These are phyloP conservation scores for Araneus ventricosus DNA, from an alignment of 1,140 invertebrate genomes.

Conservation along the genomic window DNA sequence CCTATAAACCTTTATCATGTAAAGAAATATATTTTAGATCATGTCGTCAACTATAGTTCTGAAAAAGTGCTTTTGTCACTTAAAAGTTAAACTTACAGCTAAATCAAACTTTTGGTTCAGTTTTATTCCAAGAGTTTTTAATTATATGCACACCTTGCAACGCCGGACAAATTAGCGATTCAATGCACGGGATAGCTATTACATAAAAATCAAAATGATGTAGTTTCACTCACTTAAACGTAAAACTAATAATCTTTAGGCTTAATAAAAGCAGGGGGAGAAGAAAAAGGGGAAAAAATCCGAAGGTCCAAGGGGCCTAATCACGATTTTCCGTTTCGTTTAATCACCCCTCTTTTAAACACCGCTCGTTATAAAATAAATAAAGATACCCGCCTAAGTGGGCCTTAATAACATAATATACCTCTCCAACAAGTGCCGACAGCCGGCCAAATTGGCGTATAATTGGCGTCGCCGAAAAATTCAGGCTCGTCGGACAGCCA, in stretches of 20 bases:
- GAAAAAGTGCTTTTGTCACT: no score
- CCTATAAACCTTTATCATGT: no score
- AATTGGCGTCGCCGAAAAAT: neutral
- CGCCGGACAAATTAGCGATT: neutral
- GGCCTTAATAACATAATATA: conserved; percentile 21
- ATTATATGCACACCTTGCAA: neutral
- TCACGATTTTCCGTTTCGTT: neutral
- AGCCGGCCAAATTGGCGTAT: neutral
- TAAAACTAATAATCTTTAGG: neutral
- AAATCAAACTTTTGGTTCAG: neutral
- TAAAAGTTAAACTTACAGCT: no score
- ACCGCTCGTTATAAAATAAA: conserved; percentile 1
- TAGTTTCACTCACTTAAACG: neutral
- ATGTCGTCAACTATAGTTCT: no score
- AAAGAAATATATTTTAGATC: no score
- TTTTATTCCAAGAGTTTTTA: neutral
- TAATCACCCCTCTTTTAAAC: neutral
- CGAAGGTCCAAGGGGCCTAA: neutral
- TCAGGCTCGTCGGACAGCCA: neutral
- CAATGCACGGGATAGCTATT: neutral
- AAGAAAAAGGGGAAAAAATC: neutral
- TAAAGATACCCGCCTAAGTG: neutral
- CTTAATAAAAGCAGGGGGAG: neutral
- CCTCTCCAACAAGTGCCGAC: conserved; percentile 41
- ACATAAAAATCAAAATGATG: neutral